Evolutionary conservation across 2,113 vertebrate genomes (phyloP).

Genomic region (Fulmarus glacialis): DNA sequence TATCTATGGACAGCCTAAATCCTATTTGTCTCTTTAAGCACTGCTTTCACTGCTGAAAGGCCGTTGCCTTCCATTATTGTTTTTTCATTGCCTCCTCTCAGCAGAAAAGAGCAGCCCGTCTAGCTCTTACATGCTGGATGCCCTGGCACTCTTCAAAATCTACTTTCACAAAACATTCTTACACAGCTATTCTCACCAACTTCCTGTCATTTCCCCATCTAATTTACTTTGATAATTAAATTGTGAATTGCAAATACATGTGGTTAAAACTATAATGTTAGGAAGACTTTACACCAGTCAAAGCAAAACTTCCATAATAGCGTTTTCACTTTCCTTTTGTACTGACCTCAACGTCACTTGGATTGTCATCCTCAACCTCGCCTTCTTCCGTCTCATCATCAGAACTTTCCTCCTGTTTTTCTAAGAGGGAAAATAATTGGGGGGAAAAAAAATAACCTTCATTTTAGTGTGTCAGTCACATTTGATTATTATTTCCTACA

Average conservation of each 20-base stretch:
- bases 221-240: background rate
- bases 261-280: background rate
- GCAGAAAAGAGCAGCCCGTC: background rate
- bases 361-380: constrained; percentile 81
- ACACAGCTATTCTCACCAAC: background rate
- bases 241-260: background rate
- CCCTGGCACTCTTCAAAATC: background rate
- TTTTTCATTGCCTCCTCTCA: background rate
- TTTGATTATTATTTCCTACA: background rate
- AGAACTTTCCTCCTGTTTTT: constrained; percentile 80
- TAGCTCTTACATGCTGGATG: background rate
- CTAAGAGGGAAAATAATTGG: constrained; percentile 56
- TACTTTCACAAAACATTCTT: background rate
- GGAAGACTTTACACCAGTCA: background rate
- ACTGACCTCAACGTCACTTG: constrained; percentile 80
- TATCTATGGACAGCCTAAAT: background rate
- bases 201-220: background rate
- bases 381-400: constrained; percentile 86
- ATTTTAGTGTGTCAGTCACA: background rate
- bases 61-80: background rate
- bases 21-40: background rate
- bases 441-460: background rate
- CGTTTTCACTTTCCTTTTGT: background rate
- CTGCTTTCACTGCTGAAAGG: background rate
- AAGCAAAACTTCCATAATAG: background rate